Evolutionary conservation across 2,888 invertebrate genomes (phyloP).

Genomic region (Macropis europaea): DNA sequence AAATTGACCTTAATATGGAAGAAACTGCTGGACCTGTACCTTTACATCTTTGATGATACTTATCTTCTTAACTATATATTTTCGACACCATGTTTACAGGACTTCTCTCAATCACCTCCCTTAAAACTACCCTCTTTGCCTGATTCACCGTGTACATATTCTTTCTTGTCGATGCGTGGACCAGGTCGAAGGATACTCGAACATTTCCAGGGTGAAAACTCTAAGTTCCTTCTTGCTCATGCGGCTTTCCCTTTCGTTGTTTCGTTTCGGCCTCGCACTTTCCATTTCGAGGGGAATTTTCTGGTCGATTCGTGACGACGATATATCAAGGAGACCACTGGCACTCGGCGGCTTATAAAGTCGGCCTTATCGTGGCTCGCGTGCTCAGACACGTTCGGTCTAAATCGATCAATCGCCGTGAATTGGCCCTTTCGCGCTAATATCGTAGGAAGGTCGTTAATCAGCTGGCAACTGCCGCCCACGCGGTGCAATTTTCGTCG

Average conservation of each 20-base stretch:
- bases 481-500: slow-evolving; percentile 22
- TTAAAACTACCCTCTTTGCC: no score
- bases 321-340: slow-evolving; percentile 30
- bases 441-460: slow-evolving; percentile 46
- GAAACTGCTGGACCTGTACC: no score
- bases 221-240: background rate
- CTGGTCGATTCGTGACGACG: background rate
- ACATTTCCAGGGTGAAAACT: no score
- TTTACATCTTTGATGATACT: no score
- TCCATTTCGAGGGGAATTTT: slow-evolving; percentile 44
- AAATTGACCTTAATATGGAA: no score
- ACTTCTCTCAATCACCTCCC: no score
- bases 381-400: slow-evolving; percentile 48
- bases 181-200: background rate
- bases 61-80: no score
- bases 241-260: slow-evolving; percentile 12
- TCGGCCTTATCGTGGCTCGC: slow-evolving; percentile 43
- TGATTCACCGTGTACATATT: no score
- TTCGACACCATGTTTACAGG: no score
- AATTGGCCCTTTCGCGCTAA: slow-evolving; percentile 50
- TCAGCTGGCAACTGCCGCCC: slow-evolving; percentile 45
- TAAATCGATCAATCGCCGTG: slow-evolving; percentile 56
- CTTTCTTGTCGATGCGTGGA: no score
- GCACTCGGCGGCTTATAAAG: slow-evolving; percentile 24
- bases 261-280: slow-evolving; percentile 16